Evolutionary conservation across 1,140 invertebrate genomes (phyloP).

Genomic region (Panonychus citri): DNA sequence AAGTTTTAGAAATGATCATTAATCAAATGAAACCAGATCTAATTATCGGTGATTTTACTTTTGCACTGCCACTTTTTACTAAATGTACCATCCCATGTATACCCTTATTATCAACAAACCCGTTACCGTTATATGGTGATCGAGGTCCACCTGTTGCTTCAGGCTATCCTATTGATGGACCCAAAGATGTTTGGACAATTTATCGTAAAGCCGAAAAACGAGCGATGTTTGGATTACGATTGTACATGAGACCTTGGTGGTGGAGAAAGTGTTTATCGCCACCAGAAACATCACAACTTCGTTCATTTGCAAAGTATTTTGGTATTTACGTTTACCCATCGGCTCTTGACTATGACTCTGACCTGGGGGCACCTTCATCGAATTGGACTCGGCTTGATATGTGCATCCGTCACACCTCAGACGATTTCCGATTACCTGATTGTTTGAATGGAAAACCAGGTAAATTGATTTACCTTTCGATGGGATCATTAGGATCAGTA

Average conservation of each 20-base stretch:
- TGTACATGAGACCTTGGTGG: not conserved
- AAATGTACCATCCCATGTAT: not conserved
- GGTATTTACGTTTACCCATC: not conserved
- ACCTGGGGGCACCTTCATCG: not conserved
- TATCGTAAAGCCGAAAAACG: not conserved
- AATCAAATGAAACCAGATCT: not conserved
- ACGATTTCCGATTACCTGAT: conserved; percentile 1
- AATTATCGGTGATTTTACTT: not conserved
- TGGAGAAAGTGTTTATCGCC: not conserved
- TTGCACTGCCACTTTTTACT: not conserved
- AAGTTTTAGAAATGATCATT: not conserved
- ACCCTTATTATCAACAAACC: not conserved
- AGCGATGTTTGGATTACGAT: not conserved
- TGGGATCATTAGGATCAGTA: conserved; percentile 5
- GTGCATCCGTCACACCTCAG: not conserved
- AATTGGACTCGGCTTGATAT: not conserved
- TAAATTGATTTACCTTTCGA: conserved; percentile 7
- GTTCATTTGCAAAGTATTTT: not conserved
- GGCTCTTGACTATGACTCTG: not conserved
- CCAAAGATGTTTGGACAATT: not conserved
- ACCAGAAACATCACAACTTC: not conserved
- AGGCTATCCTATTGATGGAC: not conserved
- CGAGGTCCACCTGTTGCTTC: not conserved
- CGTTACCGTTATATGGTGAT: not conserved
- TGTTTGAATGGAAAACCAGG: not conserved